These are phyloP conservation scores for Rhinogobius similis DNA, from an alignment of 2,113 vertebrate species.

Conservation along the genomic window DNA sequence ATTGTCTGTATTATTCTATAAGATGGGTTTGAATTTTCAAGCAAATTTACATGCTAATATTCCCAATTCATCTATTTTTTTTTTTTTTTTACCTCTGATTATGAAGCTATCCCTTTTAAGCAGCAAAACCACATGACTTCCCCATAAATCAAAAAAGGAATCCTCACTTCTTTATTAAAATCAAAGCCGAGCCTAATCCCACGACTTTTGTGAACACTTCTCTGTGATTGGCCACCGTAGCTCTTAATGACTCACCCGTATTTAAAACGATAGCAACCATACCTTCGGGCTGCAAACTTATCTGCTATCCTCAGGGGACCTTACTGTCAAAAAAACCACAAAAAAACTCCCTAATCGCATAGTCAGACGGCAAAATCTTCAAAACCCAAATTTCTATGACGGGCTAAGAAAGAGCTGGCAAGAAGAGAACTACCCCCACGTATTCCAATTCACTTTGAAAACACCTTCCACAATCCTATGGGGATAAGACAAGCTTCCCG, in stretches of 20 bases:
- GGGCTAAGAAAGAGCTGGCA: conserved; percentile 69
- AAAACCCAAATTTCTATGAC: conserved; percentile 63
- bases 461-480: conserved; percentile 67
- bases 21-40: too few relatives aligned
- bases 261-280: conserved; percentile 35
- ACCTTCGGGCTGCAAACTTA: conserved; percentile 45
- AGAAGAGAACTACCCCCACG: conserved; percentile 40
- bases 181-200: conserved; percentile 11
- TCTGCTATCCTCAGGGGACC: conserved; percentile 45
- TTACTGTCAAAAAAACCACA: conserved; percentile 52
- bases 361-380: conserved; percentile 71
- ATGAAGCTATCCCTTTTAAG: neutral
- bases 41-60: too few relatives aligned
- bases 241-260: conserved; percentile 28
- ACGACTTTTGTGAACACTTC: conserved; percentile 17
- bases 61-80: too few relatives aligned
- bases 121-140: neutral
- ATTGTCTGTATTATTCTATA: too few relatives aligned
- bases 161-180: conserved; percentile 29
- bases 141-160: neutral
- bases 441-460: conserved; percentile 68
- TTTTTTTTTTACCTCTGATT: neutral
- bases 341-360: conserved; percentile 52
- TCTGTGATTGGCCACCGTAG: conserved; percentile 12
- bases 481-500: conserved; percentile 65